A percentile compares a stretch with the other conserved stretches of the same genome.
These are phyloP conservation scores for Myotis vivesi DNA, from an alignment of 2,797 vertebrate species.

Conservation along the genomic window DNA sequence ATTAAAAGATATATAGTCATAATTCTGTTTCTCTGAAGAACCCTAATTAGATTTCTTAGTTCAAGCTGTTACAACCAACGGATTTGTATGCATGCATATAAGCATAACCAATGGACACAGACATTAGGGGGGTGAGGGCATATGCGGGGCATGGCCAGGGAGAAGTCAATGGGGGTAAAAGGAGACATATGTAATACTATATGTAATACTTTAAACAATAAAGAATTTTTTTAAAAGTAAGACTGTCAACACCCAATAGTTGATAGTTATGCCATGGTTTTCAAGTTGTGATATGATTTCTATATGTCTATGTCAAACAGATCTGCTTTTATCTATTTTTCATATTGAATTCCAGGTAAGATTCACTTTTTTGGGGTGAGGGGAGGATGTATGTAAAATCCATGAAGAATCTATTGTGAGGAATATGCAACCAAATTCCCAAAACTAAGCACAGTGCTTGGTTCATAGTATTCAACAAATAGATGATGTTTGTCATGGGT, in stretches of 20 bases:
- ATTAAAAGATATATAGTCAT: constrained; percentile 35
- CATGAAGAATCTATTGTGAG: background rate
- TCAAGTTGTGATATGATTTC: background rate
- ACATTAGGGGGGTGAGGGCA: too few relatives aligned
- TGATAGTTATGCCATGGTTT: background rate
- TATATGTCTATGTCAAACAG: background rate
- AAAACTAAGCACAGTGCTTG: constrained; percentile 1
- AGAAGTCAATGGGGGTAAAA: too few relatives aligned
- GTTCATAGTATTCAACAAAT: background rate
- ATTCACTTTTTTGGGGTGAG: background rate
- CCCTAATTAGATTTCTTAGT: background rate
- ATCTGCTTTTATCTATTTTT: constrained; percentile 37
- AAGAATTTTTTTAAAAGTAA: background rate
- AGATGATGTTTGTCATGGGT: background rate
- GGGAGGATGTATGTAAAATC: background rate
- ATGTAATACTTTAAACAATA: too few relatives aligned
- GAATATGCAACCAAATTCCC: background rate
- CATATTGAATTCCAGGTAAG: background rate
- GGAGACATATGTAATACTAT: too few relatives aligned
- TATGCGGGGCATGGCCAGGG: too few relatives aligned
- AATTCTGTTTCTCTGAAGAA: background rate
- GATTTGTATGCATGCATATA: too few relatives aligned
- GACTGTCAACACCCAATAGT: background rate
- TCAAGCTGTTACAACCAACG: background rate
- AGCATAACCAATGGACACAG: too few relatives aligned